Evolutionary conservation across 2,888 invertebrate genomes (phyloP).

Genomic region (Caenorhabditis sp.): DNA sequence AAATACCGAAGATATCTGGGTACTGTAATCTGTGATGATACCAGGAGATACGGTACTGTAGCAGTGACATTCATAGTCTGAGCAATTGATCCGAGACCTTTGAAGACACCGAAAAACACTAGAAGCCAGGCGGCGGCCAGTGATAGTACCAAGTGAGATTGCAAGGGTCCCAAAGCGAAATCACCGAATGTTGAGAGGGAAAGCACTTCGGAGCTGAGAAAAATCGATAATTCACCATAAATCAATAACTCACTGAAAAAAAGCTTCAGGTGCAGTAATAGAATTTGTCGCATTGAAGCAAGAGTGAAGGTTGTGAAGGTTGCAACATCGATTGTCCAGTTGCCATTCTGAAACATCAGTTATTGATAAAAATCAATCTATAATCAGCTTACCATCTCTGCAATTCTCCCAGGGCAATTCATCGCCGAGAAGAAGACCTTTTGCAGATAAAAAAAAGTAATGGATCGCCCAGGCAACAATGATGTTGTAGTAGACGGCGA

Average conservation of each 20-base stretch:
- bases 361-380: background rate
- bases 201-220: constrained; percentile 77
- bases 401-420: constrained; percentile 77
- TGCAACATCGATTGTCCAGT: constrained; percentile 76
- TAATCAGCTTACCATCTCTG: constrained; percentile 65
- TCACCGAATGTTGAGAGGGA: constrained; percentile 86
- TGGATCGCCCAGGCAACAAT: constrained; percentile 79
- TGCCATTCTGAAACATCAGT: constrained; percentile 71
- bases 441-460: constrained; percentile 80
- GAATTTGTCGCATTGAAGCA: constrained; percentile 73
- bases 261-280: constrained; percentile 79
- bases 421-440: constrained; percentile 63
- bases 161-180: constrained; percentile 84
- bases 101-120: constrained; percentile 97
- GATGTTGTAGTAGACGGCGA: constrained; percentile 81
- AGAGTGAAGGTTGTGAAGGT: constrained; percentile 67
- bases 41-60: constrained; percentile 80
- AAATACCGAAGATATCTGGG: constrained; percentile 36
- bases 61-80: constrained; percentile 80
- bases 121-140: constrained; percentile 94
- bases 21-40: constrained; percentile 19
- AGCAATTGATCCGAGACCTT: constrained; percentile 85
- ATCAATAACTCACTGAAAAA: constrained; percentile 77
- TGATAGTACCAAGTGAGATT: constrained; percentile 94
- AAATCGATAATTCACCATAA: too few species aligned